Conservation (phyloP, 1,140 invertebrate species). For the Melipona quadrifasciata region DNA sequence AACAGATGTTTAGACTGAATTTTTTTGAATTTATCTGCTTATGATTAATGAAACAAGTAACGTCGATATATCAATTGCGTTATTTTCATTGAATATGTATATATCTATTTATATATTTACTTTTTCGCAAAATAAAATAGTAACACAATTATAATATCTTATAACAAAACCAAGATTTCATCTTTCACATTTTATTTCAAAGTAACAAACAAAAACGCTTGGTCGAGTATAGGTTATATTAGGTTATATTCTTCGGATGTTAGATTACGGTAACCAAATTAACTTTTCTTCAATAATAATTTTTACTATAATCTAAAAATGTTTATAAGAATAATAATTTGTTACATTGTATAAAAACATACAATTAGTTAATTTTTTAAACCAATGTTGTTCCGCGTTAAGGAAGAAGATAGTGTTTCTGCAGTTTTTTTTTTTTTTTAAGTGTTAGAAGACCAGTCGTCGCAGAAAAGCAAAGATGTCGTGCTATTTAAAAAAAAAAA, state of each 20-base stretch:
- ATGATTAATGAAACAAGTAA: background rate
- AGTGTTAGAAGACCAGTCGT: background rate
- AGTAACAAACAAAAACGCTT: background rate
- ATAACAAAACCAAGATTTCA: background rate
- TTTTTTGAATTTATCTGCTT: background rate
- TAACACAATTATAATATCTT: background rate
- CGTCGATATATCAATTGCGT: background rate
- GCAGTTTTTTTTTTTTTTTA: background rate
- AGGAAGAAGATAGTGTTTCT: background rate
- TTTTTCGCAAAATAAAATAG: background rate
- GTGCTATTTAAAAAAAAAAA: background rate
- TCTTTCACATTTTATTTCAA: background rate
- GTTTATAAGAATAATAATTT: background rate
- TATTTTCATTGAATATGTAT: too few species aligned
- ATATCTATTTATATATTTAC: background rate
- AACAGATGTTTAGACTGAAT: background rate
- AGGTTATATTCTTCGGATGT: background rate
- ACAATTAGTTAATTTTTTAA: background rate
- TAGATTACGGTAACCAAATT: background rate
- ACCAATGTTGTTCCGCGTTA: background rate
- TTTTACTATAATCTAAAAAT: background rate
- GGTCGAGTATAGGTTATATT: background rate
- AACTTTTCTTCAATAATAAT: background rate
- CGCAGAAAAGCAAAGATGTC: background rate
- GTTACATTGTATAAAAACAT: background rate